Evolutionary conservation across 2,888 invertebrate genomes (phyloP), one percentile per base, ranked within the genome.

Genomic region (Drosophila borealis): DNA sequence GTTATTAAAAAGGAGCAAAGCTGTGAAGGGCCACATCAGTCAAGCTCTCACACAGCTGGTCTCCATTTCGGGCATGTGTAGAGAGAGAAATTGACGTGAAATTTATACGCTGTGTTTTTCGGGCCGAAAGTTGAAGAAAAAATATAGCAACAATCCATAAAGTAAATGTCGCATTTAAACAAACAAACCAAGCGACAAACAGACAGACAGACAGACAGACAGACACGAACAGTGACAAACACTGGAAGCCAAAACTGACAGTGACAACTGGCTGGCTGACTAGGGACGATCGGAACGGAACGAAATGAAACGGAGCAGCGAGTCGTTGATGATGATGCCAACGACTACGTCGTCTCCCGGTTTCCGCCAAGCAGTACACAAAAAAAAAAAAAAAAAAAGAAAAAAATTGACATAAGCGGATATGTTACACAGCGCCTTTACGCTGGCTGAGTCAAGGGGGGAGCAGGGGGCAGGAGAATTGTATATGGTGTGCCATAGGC

Each of bases 131-230:
- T 85, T 88, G 88, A 85, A 84, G 83, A 82, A 88, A 83, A 84
- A 84, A 84, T 88, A 84, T 88, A 88, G 86, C 88, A 85, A 84
- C 83, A 84, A 84, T 84, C 83, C 83, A 88, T 84, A 84, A 84
- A 84, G 83, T 84, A 84, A 84, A 84, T 84, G 88, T 85, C 80
- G 83, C 88, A 83, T 88, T 88, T 88, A 88, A 83, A 76, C 83
- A 84, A 88, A 86, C 88, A 84, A 84, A 66, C 70, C 75, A 55
- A 68, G 57, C 62, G 77, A 61, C 54, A 66, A 34, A 55, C 59
- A 70, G 51, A 60, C 42, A 45, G 41, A 53, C 59, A 70, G 51
- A 60, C 42, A 45, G 41, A 53, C 53, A 33, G 42, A 42, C 54
- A 10, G 33, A 37, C 61, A 19, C 33, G 36, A 46, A 56, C 59